Evolutionary conservation across 2,113 vertebrate species (phyloP), one percentile per base, ranked within the genome.

Genomic region (Larimichthys crocea): DNA sequence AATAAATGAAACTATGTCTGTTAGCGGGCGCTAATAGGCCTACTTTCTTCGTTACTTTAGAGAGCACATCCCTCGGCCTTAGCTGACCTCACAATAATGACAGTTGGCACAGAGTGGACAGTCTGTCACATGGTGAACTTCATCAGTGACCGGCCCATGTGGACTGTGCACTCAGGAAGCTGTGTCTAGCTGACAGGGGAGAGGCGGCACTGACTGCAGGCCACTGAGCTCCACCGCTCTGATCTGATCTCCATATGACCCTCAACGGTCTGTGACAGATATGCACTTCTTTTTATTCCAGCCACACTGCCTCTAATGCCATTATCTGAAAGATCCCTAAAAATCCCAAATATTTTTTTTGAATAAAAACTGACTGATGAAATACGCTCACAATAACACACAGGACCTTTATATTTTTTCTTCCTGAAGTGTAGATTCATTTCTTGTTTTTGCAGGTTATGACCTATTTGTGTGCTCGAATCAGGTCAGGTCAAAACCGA

Each of bases 81-180:
- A 77, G 57, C 5, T 74, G 53, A 74, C 35, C 46, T 68, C 8
- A 80, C 40, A 48, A 53, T 17, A 71, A 24, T 9, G 65, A 42
- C 2, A 26, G 16, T 22, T 56, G 76, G 64, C 62, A 65, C 1
- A 46, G 46, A 60, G 65, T 69, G 85, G 80, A 82, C 66, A 49
- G 77, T 40, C 35, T 40, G 35, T 72, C 80, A 83, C 70, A 72
- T 24, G 74, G n/a, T 57, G 56, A 65, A 64, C 48, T 61, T 82
- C 56, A 56, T 46, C 70, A 15, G 76, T 71, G 77, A 68, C 49
- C 50, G 35, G 64, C 67, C 31, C 68, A 59, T 73, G 80, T 79
- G 83, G 73, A 85, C 72, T 80, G 83, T 90, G 86, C 80, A 83
- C 82, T 76, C 80, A 61, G 79, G 77, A 84, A 64, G 72, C 10